Conservation (phyloP, 1,140 invertebrate genomes). For the Drosophila sucinea region DNA sequence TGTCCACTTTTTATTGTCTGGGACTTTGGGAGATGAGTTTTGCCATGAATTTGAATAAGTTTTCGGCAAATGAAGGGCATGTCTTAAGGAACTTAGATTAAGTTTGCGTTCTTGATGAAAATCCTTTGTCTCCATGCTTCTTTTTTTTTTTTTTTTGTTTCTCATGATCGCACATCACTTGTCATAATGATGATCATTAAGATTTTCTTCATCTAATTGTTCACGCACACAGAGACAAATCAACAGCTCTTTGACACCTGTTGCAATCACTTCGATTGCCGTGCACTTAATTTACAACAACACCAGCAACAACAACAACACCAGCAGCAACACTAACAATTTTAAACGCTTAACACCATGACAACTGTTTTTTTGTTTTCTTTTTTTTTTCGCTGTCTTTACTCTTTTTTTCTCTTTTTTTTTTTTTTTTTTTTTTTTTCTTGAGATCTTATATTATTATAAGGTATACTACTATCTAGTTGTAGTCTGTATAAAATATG, state of each 20-base stretch:
- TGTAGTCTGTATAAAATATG: constrained; percentile 24
- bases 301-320: constrained; percentile 31
- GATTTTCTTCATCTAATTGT: constrained; percentile 26
- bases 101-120: background rate
- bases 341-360: constrained; percentile 72
- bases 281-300: constrained; percentile 69
- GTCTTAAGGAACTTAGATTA: too few relatives aligned
- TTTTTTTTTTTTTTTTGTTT: constrained; percentile 2
- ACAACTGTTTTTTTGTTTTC: constrained; percentile 59
- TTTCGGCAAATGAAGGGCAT: too few relatives aligned
- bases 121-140: background rate
- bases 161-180: background rate
- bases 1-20: too few relatives aligned
- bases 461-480: constrained; percentile 16
- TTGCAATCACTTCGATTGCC: constrained; percentile 68
- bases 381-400: constrained; percentile 13
- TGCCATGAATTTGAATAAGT: too few relatives aligned
- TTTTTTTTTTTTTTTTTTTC: constrained; percentile 25
- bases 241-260: constrained; percentile 57
- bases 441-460: constrained; percentile 38
- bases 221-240: constrained; percentile 33
- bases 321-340: constrained; percentile 28
- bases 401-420: constrained; percentile 25
- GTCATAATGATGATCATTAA: background rate
- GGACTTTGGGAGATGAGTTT: too few relatives aligned